A percentile compares a stretch with the other conserved stretches of the same genome.
Evolutionary conservation across 1,140 invertebrate species (phyloP).

Genomic region (Papilio aristodemus): DNA sequence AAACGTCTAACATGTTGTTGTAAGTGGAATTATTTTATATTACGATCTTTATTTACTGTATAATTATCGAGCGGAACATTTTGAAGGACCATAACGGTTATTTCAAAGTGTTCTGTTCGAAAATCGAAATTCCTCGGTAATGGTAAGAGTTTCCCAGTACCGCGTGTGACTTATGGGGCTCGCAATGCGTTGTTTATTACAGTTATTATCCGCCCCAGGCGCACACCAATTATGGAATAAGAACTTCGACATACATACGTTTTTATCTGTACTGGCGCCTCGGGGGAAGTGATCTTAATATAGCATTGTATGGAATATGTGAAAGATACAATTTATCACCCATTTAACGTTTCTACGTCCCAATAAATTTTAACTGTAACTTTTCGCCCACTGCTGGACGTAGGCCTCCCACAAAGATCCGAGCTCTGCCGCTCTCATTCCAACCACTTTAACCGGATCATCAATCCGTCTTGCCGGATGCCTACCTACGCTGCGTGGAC

Average conservation of each 20-base stretch:
- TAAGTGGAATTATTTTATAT: too few relatives aligned
- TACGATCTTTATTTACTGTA: not conserved
- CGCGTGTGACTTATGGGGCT: constrained; percentile 66
- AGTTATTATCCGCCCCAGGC: constrained; percentile 66
- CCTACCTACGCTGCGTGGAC: too few relatives aligned
- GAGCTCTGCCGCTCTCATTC: too few relatives aligned
- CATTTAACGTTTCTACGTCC: not conserved
- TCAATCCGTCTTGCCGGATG: too few relatives aligned
- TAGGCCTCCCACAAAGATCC: too few relatives aligned
- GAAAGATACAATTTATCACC: not conserved
- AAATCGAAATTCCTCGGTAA: constrained; percentile 47
- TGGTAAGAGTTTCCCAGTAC: constrained; percentile 46
- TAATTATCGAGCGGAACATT: not conserved
- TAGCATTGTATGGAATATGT: constrained; percentile 19
- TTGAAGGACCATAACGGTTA: constrained; percentile 14
- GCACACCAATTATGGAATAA: constrained; percentile 67
- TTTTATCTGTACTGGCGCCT: constrained; percentile 34
- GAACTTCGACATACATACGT: constrained; percentile 46
- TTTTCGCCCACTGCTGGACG: too few relatives aligned
- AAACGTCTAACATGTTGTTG: too few relatives aligned
- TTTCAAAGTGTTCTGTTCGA: constrained; percentile 33
- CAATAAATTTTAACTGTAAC: too few relatives aligned
- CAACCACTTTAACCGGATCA: too few relatives aligned
- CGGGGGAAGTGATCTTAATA: constrained; percentile 11
- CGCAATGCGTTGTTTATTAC: constrained; percentile 62